These are phyloP conservation scores for Pseudopipra pipra DNA, from an alignment of 2,113 vertebrate genomes.

Conservation along the genomic window DNA sequence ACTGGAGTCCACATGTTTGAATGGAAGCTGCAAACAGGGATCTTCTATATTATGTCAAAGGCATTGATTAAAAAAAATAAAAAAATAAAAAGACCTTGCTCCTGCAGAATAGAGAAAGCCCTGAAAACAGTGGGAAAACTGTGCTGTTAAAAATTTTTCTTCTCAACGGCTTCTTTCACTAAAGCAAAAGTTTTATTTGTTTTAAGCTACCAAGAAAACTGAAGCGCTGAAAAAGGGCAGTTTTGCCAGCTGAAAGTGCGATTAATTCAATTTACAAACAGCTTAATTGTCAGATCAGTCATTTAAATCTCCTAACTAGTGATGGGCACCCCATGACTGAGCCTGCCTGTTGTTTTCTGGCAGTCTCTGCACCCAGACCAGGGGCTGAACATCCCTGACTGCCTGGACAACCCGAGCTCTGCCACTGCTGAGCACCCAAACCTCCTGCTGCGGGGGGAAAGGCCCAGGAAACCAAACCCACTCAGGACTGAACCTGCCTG, in stretches of 20 bases:
- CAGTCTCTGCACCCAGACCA: background rate
- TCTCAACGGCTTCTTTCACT: background rate
- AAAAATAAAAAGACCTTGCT: background rate
- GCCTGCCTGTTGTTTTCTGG: background rate
- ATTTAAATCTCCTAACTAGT: background rate
- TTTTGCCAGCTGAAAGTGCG: background rate
- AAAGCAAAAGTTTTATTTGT: background rate
- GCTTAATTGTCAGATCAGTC: background rate
- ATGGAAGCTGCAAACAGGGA: background rate
- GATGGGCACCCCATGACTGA: background rate
- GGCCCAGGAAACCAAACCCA: background rate
- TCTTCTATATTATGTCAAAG: background rate
- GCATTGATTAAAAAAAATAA: background rate
- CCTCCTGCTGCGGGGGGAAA: background rate
- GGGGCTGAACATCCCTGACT: fast-evolving
- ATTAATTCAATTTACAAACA: background rate
- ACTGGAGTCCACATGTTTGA: background rate
- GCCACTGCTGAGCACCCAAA: background rate
- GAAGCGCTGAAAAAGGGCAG: background rate
- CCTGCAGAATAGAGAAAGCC: background rate
- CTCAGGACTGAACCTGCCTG: background rate
- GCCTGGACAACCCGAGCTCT: fast-evolving
- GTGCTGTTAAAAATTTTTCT: background rate
- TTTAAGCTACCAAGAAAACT: background rate
- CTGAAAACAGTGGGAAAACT: background rate